phyloP scores from a whole-genome alignment of 92 coral and sea anemone genomes.

The Bergia sp. region DNA sequence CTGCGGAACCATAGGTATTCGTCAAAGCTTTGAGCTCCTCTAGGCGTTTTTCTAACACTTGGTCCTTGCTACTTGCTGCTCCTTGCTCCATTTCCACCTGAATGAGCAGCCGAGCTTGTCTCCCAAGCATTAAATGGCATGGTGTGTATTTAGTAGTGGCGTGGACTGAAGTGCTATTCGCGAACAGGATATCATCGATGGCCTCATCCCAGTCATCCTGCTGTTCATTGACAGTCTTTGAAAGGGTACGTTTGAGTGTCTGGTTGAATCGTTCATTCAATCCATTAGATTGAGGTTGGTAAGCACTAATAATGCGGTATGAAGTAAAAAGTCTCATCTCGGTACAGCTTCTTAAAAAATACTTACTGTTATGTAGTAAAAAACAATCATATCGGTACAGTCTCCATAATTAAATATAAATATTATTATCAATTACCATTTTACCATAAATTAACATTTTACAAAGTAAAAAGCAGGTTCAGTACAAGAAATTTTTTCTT shows the following conservation, averaged over 20 bases:
- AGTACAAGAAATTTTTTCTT: too few relatives aligned
- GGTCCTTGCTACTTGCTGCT: neutral
- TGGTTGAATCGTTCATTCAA: conserved; percentile 23
- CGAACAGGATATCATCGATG: conserved; percentile 40
- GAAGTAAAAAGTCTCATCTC: too few relatives aligned
- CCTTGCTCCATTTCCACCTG: conserved; percentile 4
- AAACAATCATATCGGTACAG: too few relatives aligned
- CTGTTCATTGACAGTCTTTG: conserved; percentile 28
- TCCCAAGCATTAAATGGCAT: neutral
- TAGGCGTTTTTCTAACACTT: conserved; percentile 11
- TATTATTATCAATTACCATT: too few relatives aligned
- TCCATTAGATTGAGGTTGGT: conserved; percentile 40
- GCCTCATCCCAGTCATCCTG: conserved; percentile 50
- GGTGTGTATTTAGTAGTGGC: conserved; percentile 5
- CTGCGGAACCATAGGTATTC: conserved; percentile 29
- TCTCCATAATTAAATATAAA: too few relatives aligned
- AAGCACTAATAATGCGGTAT: conserved; percentile 21
- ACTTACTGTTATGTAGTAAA: too few relatives aligned
- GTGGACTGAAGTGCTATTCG: conserved; percentile 38
- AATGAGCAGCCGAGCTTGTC: conserved; percentile 44
- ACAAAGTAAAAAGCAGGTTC: too few relatives aligned
- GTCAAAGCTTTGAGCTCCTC: conserved; percentile 22
- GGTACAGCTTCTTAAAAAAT: too few relatives aligned
- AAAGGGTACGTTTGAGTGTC: neutral
- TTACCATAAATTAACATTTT: too few relatives aligned